Evolutionary conservation across 2,797 vertebrate genomes (phyloP).

Genomic region (Chelonia mydas): DNA sequence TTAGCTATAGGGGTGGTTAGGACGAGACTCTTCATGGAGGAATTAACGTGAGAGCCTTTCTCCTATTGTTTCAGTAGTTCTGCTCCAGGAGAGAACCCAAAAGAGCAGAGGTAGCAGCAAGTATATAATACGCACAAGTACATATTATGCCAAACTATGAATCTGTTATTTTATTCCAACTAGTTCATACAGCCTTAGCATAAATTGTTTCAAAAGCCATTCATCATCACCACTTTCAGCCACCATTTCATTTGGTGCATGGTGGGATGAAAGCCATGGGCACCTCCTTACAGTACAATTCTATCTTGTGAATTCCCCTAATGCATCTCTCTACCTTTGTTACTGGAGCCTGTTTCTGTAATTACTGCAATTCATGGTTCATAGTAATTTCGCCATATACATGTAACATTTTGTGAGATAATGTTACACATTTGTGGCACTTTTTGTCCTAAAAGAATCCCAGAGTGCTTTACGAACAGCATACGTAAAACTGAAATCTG

Average conservation of each 20-base stretch:
- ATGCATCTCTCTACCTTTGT: neutral
- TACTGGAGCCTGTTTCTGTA: neutral
- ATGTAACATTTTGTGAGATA: neutral
- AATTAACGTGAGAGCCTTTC: neutral
- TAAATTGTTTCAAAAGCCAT: neutral
- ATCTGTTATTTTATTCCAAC: neutral
- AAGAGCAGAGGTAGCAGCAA: neutral
- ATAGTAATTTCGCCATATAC: neutral
- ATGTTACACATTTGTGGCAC: neutral
- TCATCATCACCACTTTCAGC: neutral
- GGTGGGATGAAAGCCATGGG: neutral
- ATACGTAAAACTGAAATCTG: neutral
- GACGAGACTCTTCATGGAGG: neutral
- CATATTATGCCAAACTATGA: neutral
- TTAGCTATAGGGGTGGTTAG: neutral
- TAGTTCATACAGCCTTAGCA: neutral
- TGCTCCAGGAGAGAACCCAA: neutral
- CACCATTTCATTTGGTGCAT: fast-evolving
- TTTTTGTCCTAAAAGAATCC: neutral
- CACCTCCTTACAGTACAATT: neutral
- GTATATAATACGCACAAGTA: neutral
- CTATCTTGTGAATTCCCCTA: neutral
- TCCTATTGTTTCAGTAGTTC: neutral
- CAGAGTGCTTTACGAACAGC: neutral
- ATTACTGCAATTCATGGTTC: neutral